A percentile compares a stretch with the other conserved stretches of the same genome.
Evolutionary conservation across 2,113 vertebrate species (phyloP).

Genomic region (Turdus rufiventris): DNA sequence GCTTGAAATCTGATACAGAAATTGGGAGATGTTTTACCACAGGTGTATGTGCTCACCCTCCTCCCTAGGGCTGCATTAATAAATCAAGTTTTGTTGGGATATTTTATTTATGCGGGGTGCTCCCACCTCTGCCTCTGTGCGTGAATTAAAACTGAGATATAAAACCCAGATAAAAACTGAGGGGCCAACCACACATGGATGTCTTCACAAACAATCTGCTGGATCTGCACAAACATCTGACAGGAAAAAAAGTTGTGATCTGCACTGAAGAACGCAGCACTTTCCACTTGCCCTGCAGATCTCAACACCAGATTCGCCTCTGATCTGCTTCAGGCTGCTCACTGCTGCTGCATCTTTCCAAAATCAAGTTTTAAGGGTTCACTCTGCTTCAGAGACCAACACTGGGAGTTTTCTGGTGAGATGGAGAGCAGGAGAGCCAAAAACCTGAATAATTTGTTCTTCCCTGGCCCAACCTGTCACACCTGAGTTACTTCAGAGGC

Average conservation of each 20-base stretch:
- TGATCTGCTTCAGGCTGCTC: background rate
- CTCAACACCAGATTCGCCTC: accelerated
- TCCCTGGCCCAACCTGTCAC: background rate
- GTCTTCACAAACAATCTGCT: background rate
- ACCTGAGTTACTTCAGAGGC: background rate
- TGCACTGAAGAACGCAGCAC: background rate
- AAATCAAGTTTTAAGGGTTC: background rate
- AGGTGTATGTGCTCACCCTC: accelerated
- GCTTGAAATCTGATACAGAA: background rate
- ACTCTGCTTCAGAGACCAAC: background rate
- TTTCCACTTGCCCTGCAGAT: background rate
- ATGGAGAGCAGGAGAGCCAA: background rate
- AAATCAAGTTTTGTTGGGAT: background rate
- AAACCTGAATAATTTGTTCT: background rate
- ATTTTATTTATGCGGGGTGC: background rate
- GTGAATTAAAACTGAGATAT: background rate
- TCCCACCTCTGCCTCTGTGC: background rate
- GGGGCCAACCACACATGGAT: background rate
- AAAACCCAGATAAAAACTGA: background rate
- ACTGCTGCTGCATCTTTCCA: background rate
- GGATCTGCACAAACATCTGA: background rate
- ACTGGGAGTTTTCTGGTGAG: background rate
- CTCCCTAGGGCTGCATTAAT: background rate
- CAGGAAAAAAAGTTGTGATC: background rate
- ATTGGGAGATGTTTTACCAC: background rate